phyloP scores from a whole-genome alignment of 2,113 vertebrate genomes.

The Calyptommatus sinebrachiatus region DNA sequence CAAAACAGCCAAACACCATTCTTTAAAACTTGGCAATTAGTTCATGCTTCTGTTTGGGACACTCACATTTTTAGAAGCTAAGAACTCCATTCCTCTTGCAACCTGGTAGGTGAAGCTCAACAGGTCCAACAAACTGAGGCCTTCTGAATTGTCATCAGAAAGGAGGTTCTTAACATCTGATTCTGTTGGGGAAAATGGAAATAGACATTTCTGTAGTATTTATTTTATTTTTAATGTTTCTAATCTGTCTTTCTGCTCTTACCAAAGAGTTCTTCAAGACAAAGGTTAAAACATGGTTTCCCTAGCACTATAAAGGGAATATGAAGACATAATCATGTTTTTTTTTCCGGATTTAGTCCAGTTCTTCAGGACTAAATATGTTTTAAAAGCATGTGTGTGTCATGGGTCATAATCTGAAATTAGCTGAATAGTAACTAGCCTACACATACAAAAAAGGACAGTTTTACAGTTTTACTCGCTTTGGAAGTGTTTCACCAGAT shows the following conservation, averaged over 20 bases:
- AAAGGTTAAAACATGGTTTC: no score
- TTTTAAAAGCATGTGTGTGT: background rate
- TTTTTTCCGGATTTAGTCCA: background rate
- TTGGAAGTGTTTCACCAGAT: no score
- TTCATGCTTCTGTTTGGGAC: background rate
- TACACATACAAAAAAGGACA: no score
- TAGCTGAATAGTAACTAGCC: no score
- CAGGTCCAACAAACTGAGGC: constrained; percentile 89
- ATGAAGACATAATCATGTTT: no score
- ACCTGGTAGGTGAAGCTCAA: constrained; percentile 98
- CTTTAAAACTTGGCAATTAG: background rate
- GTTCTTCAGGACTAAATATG: background rate
- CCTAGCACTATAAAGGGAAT: no score
- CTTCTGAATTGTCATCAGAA: constrained; percentile 83
- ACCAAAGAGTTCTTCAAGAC: no score
- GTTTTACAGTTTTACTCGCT: no score
- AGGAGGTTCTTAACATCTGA: constrained; percentile 86
- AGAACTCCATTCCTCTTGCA: constrained; percentile 95
- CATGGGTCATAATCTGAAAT: no score
- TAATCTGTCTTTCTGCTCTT: background rate
- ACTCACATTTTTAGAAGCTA: constrained; percentile 97
- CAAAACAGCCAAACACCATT: background rate
- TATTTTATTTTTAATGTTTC: background rate
- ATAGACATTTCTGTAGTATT: background rate
- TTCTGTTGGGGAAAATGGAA: constrained; percentile 64